A percentile compares a stretch with the other conserved stretches of the same genome.
These are phyloP conservation scores for Muricea muricata DNA, from an alignment of 92 coral and sea anemone species.

Conservation along the genomic window DNA sequence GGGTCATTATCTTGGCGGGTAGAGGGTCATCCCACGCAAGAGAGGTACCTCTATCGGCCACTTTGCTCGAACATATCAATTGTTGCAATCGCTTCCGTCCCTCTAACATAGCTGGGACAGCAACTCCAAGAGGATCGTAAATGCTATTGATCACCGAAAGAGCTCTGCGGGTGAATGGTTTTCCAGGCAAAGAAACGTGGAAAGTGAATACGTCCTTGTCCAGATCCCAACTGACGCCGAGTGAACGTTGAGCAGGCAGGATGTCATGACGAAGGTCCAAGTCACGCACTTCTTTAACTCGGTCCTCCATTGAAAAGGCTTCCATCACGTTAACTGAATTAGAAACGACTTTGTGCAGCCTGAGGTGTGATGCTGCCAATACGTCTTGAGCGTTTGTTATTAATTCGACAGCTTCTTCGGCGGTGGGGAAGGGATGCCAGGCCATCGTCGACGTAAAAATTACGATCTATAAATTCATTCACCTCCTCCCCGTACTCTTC, in stretches of 20 bases:
- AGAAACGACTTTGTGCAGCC: constrained; percentile 71
- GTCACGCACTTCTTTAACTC: constrained; percentile 64
- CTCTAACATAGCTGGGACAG: neutral
- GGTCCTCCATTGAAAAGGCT: constrained; percentile 69
- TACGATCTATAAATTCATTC: constrained; percentile 54
- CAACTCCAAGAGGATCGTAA: constrained; percentile 44
- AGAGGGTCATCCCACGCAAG: neutral
- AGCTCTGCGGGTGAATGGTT: constrained; percentile 69
- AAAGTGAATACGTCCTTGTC: constrained; percentile 60
- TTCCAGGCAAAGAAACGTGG: constrained; percentile 43
- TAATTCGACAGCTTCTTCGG: constrained; percentile 54
- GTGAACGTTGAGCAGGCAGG: constrained; percentile 69
- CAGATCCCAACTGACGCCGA: constrained; percentile 64
- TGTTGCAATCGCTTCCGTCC: neutral
- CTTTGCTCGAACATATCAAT: neutral
- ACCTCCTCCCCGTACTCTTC: constrained; percentile 45
- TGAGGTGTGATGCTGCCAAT: constrained; percentile 61
- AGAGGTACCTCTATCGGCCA: neutral
- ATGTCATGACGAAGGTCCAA: constrained; percentile 54
- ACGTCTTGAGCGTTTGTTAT: constrained; percentile 59
- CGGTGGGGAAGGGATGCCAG: constrained; percentile 60
- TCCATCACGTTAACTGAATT: constrained; percentile 72
- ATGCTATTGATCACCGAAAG: constrained; percentile 60
- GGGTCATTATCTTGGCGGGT: neutral
- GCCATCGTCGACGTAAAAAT: constrained; percentile 76